phyloP scores from a whole-genome alignment of 1,140 invertebrate genomes.

The Cyclargus thomasi region DNA sequence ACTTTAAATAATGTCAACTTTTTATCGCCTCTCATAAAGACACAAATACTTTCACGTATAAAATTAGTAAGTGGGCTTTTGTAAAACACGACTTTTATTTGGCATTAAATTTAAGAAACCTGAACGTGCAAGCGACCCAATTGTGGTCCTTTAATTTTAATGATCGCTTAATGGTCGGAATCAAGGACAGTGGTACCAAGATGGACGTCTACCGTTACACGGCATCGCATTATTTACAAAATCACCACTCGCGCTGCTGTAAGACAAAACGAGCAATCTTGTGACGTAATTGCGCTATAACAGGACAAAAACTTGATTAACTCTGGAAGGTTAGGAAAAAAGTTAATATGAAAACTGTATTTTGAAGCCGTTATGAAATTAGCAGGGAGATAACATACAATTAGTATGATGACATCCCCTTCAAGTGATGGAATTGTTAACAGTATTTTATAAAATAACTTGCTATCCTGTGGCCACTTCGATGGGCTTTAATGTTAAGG shows the following conservation, averaged over 20 bases:
- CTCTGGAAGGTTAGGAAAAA: neutral
- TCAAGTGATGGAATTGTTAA: too few relatives aligned
- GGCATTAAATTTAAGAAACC: neutral
- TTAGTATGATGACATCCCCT: neutral
- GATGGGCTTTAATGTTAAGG: too few relatives aligned
- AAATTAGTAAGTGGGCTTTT: neutral
- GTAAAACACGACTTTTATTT: conserved; percentile 1
- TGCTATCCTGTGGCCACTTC: too few relatives aligned
- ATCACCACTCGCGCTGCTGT: neutral
- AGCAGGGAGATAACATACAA: neutral
- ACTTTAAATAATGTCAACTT: conserved; percentile 7
- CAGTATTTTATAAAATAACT: too few relatives aligned
- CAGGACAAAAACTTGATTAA: neutral
- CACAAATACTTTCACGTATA: neutral
- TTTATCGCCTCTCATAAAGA: neutral
- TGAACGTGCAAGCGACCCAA: neutral
- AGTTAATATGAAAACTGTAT: neutral
- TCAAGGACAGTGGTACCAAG: neutral
- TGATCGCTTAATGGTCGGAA: neutral
- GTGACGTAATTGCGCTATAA: neutral
- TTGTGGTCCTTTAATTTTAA: conserved; percentile 4
- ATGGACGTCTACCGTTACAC: neutral
- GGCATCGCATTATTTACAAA: neutral
- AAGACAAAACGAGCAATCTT: neutral
- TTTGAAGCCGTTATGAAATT: conserved; percentile 2